Conservation (phyloP, 2,888 invertebrate species). For the Acanthosepion lycidas region DNA sequence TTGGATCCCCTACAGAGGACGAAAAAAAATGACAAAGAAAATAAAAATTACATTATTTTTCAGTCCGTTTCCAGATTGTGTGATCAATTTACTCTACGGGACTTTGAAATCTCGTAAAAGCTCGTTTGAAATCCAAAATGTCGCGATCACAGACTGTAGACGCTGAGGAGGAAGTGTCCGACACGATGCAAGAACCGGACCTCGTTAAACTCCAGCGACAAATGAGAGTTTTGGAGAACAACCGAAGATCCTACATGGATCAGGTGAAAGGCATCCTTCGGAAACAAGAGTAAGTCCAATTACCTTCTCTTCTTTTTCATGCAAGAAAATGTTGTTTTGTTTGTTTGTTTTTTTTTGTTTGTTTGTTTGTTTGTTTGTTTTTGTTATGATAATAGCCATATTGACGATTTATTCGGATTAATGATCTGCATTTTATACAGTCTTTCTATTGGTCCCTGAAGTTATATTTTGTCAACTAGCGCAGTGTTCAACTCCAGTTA, state of each 20-base stretch:
- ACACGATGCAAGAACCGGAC: slow-evolving; percentile 80
- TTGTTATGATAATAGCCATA: no score
- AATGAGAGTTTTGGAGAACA: slow-evolving; percentile 87
- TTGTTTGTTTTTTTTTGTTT: no score
- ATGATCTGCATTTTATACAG: no score
- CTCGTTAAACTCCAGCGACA: slow-evolving; percentile 85
- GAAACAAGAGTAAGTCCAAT: slow-evolving; percentile 71
- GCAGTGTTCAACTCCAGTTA: no score
- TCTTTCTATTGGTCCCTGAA: no score
- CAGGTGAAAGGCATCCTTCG: slow-evolving; percentile 79
- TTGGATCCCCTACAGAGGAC: no score
- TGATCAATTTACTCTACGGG: not conserved
- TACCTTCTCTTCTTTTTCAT: not conserved
- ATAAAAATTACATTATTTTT: not conserved
- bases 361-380: fast-evolving
- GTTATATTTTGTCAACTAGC: no score
- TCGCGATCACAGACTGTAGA: not conserved
- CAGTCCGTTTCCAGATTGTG: not conserved
- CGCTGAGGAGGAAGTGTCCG: slow-evolving; percentile 57
- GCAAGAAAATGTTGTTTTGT: no score
- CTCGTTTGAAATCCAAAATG: not conserved
- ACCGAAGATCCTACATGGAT: slow-evolving; percentile 81
- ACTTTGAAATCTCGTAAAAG: not conserved
- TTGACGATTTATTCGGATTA: no score
- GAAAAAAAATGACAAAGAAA: no score